Percentiles rank a stretch among this genome's conserved stretches.
Evolutionary conservation across 2,888 invertebrate species (phyloP).

Genomic region (Diadegma fenestrale): DNA sequence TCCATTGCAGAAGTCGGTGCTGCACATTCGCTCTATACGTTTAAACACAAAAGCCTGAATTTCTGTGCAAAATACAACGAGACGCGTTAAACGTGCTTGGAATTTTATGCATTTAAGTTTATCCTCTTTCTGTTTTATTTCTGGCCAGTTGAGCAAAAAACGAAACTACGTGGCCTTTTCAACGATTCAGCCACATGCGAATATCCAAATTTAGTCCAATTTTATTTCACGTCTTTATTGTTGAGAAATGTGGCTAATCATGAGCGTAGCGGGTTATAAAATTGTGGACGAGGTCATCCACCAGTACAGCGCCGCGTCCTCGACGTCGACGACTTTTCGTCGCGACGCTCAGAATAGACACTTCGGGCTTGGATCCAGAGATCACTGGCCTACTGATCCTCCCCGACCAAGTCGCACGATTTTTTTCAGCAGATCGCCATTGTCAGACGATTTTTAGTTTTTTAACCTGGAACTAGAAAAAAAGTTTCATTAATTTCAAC

Average conservation of each 20-base stretch:
- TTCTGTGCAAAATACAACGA: conserved; percentile 27
- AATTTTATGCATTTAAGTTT: neutral
- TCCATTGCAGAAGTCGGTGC: no score
- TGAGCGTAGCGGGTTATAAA: conserved; percentile 45
- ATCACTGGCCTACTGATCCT: conserved; percentile 82
- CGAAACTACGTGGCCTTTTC: neutral
- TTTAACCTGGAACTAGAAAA: neutral
- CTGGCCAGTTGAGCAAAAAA: neutral
- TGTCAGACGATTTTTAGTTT: neutral
- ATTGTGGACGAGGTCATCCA: conserved; percentile 71
- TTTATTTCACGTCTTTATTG: conserved; percentile 2
- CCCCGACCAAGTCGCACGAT: conserved; percentile 56
- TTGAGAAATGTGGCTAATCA: conserved; percentile 30
- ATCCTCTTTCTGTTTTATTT: neutral
- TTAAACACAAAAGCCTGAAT: no score
- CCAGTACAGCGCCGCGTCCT: conserved; percentile 52
- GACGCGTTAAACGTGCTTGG: conserved; percentile 33
- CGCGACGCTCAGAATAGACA: conserved; percentile 77
- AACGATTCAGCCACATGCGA: neutral
- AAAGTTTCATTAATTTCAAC: neutral
- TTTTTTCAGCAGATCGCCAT: conserved; percentile 1
- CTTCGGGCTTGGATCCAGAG: conserved; percentile 80
- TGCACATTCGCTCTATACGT: no score
- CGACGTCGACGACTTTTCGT: conserved; percentile 66
- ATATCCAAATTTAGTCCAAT: neutral